A percentile compares a stretch with the other conserved stretches of the same genome.
Conservation (phyloP, 2,888 invertebrate genomes). For the Onthophagus sagittarius region DNA sequence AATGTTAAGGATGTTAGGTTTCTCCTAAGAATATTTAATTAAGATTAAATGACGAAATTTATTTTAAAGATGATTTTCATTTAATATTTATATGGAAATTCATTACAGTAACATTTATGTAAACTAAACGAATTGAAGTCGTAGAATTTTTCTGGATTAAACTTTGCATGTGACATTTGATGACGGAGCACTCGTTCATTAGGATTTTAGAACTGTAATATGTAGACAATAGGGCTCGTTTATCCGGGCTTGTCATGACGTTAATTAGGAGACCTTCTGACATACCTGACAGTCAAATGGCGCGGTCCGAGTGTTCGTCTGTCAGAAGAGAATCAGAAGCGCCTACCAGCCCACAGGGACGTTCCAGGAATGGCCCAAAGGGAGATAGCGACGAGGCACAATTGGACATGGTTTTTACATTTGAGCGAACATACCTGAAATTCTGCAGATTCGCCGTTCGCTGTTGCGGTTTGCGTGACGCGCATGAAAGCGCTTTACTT, state of each 20-base stretch:
- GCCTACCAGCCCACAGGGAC: background rate
- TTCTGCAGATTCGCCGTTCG: constrained; percentile 19
- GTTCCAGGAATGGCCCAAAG: background rate
- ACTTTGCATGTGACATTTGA: background rate
- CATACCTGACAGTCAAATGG: background rate
- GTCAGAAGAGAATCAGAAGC: background rate
- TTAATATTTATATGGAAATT: too few species aligned
- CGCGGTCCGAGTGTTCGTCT: background rate
- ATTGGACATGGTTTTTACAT: constrained; percentile 33
- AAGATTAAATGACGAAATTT: too few species aligned
- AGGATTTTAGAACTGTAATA: background rate
- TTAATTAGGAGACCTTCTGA: background rate
- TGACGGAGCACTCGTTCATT: background rate
- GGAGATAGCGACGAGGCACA: constrained; percentile 17
- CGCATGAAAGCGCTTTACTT: background rate
- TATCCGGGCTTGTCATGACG: background rate
- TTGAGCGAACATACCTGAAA: constrained; percentile 31
- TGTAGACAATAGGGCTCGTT: background rate
- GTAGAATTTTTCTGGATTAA: too few species aligned
- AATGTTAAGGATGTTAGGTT: too few species aligned
- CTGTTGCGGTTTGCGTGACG: background rate
- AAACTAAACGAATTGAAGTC: too few species aligned
- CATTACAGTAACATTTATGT: too few species aligned
- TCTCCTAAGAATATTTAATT: too few species aligned
- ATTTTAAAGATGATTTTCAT: too few species aligned